These are phyloP conservation scores for Alauda arvensis DNA, from an alignment of 2,797 vertebrate genomes.

Conservation along the genomic window DNA sequence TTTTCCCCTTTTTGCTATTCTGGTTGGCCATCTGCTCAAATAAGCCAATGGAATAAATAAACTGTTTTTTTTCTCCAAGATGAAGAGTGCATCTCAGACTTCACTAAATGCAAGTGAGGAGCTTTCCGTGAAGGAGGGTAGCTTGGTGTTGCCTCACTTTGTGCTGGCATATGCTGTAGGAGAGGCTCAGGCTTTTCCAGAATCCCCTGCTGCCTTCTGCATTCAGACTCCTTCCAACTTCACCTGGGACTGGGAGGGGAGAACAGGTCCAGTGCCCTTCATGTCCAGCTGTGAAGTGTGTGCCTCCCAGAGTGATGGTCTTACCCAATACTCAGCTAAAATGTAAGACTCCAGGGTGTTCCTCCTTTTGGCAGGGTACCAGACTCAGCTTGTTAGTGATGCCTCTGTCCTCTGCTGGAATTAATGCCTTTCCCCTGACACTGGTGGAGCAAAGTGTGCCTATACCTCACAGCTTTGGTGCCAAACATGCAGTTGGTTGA, in stretches of 20 bases:
- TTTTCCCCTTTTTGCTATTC: background rate
- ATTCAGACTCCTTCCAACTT: background rate
- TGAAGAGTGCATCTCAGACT: background rate
- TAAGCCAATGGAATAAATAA: background rate
- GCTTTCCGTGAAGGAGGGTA: background rate
- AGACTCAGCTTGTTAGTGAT: background rate
- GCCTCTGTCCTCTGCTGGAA: background rate
- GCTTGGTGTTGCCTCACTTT: background rate
- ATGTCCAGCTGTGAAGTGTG: background rate
- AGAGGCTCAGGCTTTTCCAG: background rate
- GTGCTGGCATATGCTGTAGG: background rate
- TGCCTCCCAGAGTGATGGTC: background rate
- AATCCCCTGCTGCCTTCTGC: background rate
- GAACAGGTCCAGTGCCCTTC: background rate
- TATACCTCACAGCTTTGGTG: background rate
- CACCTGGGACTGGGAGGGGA: background rate
- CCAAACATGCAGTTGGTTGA: background rate
- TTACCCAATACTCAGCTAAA: background rate
- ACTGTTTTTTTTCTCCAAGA: background rate
- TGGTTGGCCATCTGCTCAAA: background rate
- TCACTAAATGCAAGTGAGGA: slow-evolving; percentile 3
- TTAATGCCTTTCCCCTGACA: background rate
- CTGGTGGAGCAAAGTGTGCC: background rate
- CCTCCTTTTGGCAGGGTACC: background rate
- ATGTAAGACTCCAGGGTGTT: background rate